phyloP scores from a whole-genome alignment of 2,888 invertebrate species.

The Hyalella azteca region DNA sequence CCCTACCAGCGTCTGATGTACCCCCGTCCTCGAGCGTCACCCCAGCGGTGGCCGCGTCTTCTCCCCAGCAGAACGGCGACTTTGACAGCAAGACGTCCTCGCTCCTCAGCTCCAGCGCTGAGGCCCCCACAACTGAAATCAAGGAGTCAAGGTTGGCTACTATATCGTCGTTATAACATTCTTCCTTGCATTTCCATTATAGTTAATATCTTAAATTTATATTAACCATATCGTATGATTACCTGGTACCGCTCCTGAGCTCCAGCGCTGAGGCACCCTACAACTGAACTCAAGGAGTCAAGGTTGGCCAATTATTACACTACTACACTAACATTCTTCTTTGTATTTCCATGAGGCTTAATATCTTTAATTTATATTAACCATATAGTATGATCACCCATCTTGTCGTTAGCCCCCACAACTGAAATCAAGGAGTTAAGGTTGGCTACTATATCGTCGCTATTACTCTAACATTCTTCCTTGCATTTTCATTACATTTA shows the following conservation, averaged over 20 bases:
- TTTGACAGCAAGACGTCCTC: background rate
- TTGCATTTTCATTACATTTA: background rate
- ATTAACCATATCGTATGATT: too few relatives aligned
- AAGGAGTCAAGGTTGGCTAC: background rate
- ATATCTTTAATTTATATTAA: too few relatives aligned
- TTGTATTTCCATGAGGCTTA: too few relatives aligned
- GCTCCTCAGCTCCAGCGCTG: background rate
- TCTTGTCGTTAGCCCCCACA: too few relatives aligned
- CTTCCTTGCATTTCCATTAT: background rate
- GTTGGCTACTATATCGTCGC: background rate
- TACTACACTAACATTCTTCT: too few relatives aligned
- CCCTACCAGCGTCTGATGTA: background rate
- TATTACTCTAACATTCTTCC: too few relatives aligned
- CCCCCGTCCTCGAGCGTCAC: background rate
- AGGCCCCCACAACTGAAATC: background rate
- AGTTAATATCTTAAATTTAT: too few relatives aligned
- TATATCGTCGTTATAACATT: background rate
- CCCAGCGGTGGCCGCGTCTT: background rate
- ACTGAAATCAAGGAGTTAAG: background rate
- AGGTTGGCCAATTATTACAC: too few relatives aligned
- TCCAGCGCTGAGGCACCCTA: background rate
- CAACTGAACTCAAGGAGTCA: too few relatives aligned
- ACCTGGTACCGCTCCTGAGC: too few relatives aligned
- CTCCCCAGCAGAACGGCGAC: slow-evolving; percentile 3
- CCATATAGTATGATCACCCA: too few relatives aligned